A percentile compares a stretch with the other conserved stretches of the same genome.
phyloP scores from a whole-genome alignment of 2,888 invertebrate genomes.

The Automeris io region DNA sequence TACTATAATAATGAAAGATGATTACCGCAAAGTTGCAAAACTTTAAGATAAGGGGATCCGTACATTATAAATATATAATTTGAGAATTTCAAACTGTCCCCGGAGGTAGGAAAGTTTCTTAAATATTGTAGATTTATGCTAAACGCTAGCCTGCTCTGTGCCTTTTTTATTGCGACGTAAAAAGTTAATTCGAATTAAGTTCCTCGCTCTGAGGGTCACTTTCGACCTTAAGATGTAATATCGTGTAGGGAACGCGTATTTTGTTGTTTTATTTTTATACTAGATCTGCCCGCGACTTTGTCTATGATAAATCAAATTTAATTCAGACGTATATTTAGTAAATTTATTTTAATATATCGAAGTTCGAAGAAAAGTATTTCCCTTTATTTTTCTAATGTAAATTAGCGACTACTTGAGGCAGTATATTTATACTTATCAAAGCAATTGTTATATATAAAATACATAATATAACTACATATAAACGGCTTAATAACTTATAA shows the following conservation, averaged over 20 bases:
- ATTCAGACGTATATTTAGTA: too few species aligned
- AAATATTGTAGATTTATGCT: constrained; percentile 67
- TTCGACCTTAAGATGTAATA: constrained; percentile 9
- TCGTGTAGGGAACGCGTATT: background rate
- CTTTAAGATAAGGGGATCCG: constrained; percentile 23
- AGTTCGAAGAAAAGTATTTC: too few species aligned
- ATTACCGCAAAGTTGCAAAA: constrained; percentile 12
- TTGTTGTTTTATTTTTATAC: constrained; percentile 6
- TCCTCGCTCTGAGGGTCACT: constrained; percentile 20
- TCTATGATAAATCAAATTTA: too few species aligned
- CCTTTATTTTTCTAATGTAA: too few species aligned
- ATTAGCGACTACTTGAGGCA: too few species aligned
- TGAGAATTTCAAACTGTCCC: constrained; percentile 32
- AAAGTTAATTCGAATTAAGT: constrained; percentile 65
- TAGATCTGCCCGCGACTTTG: too few species aligned
- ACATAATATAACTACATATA: too few species aligned
- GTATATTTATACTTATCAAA: too few species aligned
- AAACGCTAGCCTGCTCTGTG: constrained; percentile 38
- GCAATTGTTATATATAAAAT: too few species aligned
- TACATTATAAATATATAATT: constrained; percentile 41
- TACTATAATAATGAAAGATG: constrained; percentile 22
- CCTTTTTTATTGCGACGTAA: constrained; percentile 40
- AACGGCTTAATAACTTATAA: too few species aligned
- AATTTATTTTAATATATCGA: too few species aligned
- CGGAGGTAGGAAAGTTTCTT: constrained; percentile 41